phyloP scores from a whole-genome alignment of 2,888 invertebrate genomes.

The Hydrotaea cyrtoneurina region DNA sequence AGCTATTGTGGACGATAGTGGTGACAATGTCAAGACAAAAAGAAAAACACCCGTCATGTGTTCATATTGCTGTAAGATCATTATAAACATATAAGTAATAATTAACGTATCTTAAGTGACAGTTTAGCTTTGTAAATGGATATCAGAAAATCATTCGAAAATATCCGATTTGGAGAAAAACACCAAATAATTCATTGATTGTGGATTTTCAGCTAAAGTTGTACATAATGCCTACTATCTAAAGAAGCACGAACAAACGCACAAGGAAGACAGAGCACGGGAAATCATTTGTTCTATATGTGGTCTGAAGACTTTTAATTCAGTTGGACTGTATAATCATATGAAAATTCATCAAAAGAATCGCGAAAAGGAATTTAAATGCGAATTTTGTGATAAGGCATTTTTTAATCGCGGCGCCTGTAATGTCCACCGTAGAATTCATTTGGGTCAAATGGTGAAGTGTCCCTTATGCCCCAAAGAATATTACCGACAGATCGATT shows the following conservation, averaged over 20 bases:
- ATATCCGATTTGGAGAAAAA: no score
- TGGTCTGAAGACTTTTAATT: conserved; percentile 41
- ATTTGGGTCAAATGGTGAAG: conserved; percentile 51
- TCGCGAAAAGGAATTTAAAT: conserved; percentile 50
- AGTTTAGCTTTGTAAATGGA: no score
- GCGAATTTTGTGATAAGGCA: conserved; percentile 59
- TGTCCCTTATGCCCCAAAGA: conserved; percentile 48
- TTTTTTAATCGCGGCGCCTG: conserved; percentile 45
- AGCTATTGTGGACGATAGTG: background rate
- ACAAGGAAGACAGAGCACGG: conserved; percentile 38
- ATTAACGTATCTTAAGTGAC: no score
- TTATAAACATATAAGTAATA: no score
- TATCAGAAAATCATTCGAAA: no score
- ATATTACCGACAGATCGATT: conserved; percentile 47
- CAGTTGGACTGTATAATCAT: conserved; percentile 14
- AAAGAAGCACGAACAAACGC: conserved; percentile 48
- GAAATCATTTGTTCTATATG: conserved; percentile 42
- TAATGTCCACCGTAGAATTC: conserved; percentile 58
- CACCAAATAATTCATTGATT: no score
- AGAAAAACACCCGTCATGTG: conserved; percentile 43
- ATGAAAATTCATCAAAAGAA: conserved; percentile 46
- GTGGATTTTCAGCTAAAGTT: conserved; percentile 53
- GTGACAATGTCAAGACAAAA: background rate
- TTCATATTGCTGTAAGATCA: conserved; percentile 50
- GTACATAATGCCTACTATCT: conserved; percentile 42